Evolutionary conservation across 2,888 invertebrate genomes (phyloP), one percentile per base, ranked within the genome.

Genomic region (Geophilus truncorum): DNA sequence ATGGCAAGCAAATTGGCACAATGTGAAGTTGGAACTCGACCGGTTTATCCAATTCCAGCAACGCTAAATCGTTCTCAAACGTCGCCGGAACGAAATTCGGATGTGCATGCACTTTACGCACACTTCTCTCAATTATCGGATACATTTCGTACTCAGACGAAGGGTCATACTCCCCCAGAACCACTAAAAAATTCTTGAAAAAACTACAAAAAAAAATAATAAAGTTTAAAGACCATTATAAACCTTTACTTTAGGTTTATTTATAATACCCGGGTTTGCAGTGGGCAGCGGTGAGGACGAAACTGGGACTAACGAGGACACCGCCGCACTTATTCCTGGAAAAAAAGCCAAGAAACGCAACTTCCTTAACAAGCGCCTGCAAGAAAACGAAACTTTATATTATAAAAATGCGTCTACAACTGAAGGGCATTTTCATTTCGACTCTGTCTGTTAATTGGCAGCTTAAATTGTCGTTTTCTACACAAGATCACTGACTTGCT

Each of bases 271-370:
- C 95, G 70, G 96, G 96, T 86, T 96, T 96, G 88, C 96, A 97
- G 90, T 97, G 96, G 0, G 96, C 96, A 0, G 96, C 96, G 0
- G 96, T 96, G 81, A 96, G 92, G 4, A 96, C 95, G 85, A 92
- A 96, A 86, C 91, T 91, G 84, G 90, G 92, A 40, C 94, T 93
- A 84, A 96, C 94, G n/a, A 97, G 90, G 0, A 97, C 96, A 1
- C 96, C 96, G 0, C 96, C 96, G 85, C 96, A 97, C 88, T 96
- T 96, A 88, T 96, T 96, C 87, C 96, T 96, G 77, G 95, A 95
- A 87, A 96, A 95, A 23, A 96, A 90, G 0, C 96, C 96, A 70
- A 96, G 89, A 96, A 96, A 96, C 0, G 96, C 96, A 0, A 95
- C 94, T 87, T 96, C 96, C 45, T 95, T 90, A 0, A 96, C 94